These are phyloP conservation scores for Poecile montanus DNA, from an alignment of 2,797 vertebrate genomes.

Conservation along the genomic window DNA sequence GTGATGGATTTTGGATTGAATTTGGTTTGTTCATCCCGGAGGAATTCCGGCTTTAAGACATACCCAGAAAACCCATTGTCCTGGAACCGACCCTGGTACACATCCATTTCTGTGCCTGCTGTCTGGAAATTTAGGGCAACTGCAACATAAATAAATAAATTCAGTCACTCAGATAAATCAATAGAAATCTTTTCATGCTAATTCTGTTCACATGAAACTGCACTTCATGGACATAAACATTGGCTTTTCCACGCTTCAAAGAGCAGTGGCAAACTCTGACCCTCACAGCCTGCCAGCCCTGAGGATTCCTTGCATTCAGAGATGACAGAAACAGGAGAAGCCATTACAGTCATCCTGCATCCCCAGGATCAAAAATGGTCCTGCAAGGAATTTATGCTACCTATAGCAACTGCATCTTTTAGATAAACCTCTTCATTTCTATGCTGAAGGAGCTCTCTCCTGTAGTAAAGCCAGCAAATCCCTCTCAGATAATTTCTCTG, in stretches of 20 bases:
- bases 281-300: background rate
- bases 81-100: conserved; percentile 91
- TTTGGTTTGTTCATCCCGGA: conserved; percentile 79
- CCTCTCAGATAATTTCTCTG: background rate
- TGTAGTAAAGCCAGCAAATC: background rate
- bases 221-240: background rate
- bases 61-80: conserved; percentile 90
- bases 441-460: background rate
- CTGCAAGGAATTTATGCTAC: background rate
- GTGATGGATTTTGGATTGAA: conserved; percentile 83
- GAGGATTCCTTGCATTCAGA: background rate
- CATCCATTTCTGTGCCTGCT: conserved; percentile 87
- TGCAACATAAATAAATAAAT: conserved; percentile 61
- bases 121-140: conserved; percentile 98
- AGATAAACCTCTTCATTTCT: background rate
- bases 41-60: conserved; percentile 90
- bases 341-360: background rate
- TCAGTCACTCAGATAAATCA: background rate
- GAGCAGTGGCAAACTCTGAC: background rate
- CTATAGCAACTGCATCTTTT: background rate
- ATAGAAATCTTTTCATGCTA: background rate
- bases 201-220: background rate
- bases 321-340: background rate
- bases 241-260: background rate
- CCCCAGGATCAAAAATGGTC: background rate